A percentile compares a stretch with the other conserved stretches of the same genome.
Conservation (phyloP, 1,140 invertebrate species). For the Grapholita molesta region DNA sequence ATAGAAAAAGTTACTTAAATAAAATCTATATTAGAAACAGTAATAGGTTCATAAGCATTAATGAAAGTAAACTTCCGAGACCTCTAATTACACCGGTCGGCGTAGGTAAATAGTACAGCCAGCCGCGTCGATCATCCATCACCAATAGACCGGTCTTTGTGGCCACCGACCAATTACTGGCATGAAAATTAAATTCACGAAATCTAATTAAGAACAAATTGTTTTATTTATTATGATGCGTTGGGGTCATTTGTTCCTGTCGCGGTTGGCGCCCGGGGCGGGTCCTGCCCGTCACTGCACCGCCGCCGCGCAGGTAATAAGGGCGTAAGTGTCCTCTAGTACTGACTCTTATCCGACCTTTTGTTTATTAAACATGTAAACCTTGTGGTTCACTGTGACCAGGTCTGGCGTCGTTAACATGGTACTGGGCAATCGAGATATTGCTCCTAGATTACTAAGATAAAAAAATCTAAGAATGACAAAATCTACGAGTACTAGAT, state of each 20-base stretch:
- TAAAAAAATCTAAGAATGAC: no score
- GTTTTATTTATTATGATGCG: slow-evolving; percentile 78
- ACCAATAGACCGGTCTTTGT: slow-evolving; percentile 73
- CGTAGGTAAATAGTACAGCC: slow-evolving; percentile 72
- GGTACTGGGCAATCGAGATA: not conserved
- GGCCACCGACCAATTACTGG: slow-evolving; percentile 75
- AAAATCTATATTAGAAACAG: slow-evolving; percentile 69
- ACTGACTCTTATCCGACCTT: not conserved
- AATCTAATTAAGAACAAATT: slow-evolving; percentile 79
- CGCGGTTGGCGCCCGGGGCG: slow-evolving; percentile 61
- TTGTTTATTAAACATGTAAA: not conserved
- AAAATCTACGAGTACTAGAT: no score
- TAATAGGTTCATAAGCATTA: slow-evolving; percentile 71
- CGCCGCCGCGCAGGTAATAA: not conserved
- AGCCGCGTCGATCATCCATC: slow-evolving; percentile 74
- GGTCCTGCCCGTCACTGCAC: slow-evolving; percentile 28
- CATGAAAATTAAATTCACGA: slow-evolving; percentile 79
- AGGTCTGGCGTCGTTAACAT: not conserved
- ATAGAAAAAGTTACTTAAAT: slow-evolving; percentile 43
- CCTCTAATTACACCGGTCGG: slow-evolving; percentile 65
- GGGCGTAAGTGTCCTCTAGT: not conserved
- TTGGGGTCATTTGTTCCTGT: slow-evolving; percentile 73
- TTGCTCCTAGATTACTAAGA: not conserved
- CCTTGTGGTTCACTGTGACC: not conserved
- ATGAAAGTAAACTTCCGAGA: slow-evolving; percentile 73